phyloP scores from a whole-genome alignment of 2,888 invertebrate genomes.

The Xestoiulus laeticollis region DNA sequence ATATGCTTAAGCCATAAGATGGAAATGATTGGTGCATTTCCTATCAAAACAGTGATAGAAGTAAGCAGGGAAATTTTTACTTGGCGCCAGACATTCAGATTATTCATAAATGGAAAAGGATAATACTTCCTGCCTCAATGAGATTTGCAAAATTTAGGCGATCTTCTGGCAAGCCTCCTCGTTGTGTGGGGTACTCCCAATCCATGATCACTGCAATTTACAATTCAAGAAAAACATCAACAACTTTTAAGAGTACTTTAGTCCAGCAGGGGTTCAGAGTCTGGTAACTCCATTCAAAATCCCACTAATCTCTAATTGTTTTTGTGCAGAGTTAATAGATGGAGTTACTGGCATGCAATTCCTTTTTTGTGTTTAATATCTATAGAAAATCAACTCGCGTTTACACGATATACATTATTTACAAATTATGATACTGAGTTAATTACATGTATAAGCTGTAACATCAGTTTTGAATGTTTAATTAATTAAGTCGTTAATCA shows the following conservation, averaged over 20 bases:
- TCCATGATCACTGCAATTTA: constrained; percentile 64
- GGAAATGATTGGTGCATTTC: constrained; percentile 18
- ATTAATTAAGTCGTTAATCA: no score
- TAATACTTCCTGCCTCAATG: constrained; percentile 61
- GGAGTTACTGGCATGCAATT: no score
- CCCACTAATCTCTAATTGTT: no score
- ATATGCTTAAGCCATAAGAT: constrained; percentile 34
- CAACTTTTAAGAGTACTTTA: constrained; percentile 79
- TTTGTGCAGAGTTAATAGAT: constrained; percentile 63
- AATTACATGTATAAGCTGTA: no score
- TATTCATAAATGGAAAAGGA: background rate
- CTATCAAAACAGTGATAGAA: background rate
- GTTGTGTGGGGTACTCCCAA: constrained; percentile 61
- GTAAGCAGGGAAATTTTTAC: background rate
- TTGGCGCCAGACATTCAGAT: background rate
- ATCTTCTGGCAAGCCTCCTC: constrained; percentile 60
- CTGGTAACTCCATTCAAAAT: no score
- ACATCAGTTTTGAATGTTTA: no score
- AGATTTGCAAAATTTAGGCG: constrained; percentile 68
- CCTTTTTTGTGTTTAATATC: no score
- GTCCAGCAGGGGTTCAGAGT: constrained; percentile 63
- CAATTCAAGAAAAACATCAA: background rate
- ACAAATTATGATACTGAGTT: no score
- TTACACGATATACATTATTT: no score
- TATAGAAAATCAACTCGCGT: no score